Evolutionary conservation across 2,797 vertebrate species (phyloP).

Genomic region (Scolopax bukidnonensis): DNA sequence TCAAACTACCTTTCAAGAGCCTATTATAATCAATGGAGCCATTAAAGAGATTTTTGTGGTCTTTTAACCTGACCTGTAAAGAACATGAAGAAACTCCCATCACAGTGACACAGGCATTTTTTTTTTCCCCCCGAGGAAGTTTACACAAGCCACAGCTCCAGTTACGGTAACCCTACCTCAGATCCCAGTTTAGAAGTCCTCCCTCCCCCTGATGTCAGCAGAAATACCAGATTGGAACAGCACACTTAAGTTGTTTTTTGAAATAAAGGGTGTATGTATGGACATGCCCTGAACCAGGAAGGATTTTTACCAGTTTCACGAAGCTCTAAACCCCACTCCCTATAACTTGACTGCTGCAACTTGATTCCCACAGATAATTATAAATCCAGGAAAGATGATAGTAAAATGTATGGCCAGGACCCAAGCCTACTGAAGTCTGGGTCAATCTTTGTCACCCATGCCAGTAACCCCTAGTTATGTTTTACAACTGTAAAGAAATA

Average conservation of each 20-base stretch:
- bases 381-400: background rate
- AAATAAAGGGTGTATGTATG: constrained; percentile 7
- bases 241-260: constrained; percentile 31
- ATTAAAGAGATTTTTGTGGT: background rate
- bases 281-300: background rate
- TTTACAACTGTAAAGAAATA: background rate
- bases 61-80: background rate
- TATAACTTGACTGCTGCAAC: background rate
- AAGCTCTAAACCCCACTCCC: background rate
- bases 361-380: background rate
- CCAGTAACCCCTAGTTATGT: background rate
- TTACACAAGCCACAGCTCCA: constrained; percentile 30
- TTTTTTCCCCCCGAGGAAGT: background rate
- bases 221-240: constrained; percentile 29
- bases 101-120: background rate
- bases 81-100: background rate
- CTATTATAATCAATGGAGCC: background rate
- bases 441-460: background rate
- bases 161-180: constrained; percentile 49
- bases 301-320: constrained; percentile 15
- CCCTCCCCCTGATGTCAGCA: background rate
- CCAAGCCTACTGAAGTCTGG: background rate
- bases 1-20: background rate
- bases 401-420: background rate
- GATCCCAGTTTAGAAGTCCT: constrained; percentile 46